Base-by-base conservation (phyloP, 2,113 vertebrate species). In the Rhombomys opimus region DNA sequence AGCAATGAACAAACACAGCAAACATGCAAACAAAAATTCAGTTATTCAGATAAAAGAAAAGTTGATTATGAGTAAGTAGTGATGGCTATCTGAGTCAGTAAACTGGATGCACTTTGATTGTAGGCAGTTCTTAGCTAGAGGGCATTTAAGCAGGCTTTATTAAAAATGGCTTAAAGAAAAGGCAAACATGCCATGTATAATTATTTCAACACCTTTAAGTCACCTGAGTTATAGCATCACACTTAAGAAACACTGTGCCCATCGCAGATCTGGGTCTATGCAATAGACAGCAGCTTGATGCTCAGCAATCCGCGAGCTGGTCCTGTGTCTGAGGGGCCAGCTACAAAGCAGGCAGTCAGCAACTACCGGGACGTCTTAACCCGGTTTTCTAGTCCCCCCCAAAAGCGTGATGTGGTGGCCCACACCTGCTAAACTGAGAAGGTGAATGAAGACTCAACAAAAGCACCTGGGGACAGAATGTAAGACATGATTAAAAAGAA, bases 381-480 rank as follows among this genome's bases (percentile, higher is more conserved):
- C 99, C 96, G 99, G 97, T 99, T 99, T 99, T 98, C 97, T 98
- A 98, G 98, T 97, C 99, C 99, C 99, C 99, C 99, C 98, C 98
- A 99, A 98, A 99, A 98, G 96, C 97, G 98, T 99, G 99, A 98
- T 98, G 98, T 98, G 98, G 97, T 99, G 99, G 98, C 99, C 99
- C 98, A 99, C 99, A 98, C 99, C 99, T 98, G 99, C 99, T 99
- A 99, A 99, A 99, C 99, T 98, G 98, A 99, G 98, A 99, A 99
- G 98, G 99, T 99, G 98, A 99, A 99, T 99, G 99, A 99, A 98
- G 99, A 99, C 98, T 99, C 99, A 99, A 99, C 99, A 99, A 99
- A 99, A 99, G 99, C 99, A 99, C 99, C 99, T 99, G 98, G 98
- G 96, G 98, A 99, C 98, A 99, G 99, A 99, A 99, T 97, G 98